phyloP scores from a whole-genome alignment of 2,113 vertebrate species.

The Thamnaconus septentrionalis region DNA sequence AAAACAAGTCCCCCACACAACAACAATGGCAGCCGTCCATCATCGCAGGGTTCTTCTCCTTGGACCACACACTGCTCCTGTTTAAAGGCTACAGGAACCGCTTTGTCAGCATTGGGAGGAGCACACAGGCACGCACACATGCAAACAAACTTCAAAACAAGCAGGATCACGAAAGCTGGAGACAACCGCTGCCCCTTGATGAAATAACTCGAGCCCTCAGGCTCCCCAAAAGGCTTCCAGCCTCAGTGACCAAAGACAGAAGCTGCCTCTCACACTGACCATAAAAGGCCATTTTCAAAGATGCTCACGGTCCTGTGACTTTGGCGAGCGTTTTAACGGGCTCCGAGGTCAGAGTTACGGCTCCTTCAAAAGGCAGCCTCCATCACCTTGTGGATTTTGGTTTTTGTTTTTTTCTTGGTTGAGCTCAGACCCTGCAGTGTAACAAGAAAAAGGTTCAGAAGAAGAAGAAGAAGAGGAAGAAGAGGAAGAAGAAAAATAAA shows the following conservation, averaged over 20 bases:
- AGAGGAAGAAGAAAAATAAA: slow-evolving; percentile 9
- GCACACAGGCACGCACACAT: too few species aligned
- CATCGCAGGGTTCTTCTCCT: too few species aligned
- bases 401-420: too few species aligned
- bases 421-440: too few species aligned
- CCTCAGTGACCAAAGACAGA: slow-evolving; percentile 37
- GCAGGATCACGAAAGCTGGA: slow-evolving; percentile 1
- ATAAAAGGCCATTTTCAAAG: slow-evolving; percentile 67
- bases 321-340: slow-evolving; percentile 32
- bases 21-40: too few species aligned
- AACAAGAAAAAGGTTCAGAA: too few species aligned
- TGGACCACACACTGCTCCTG: too few species aligned
- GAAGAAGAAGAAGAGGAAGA: not conserved
- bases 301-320: slow-evolving; percentile 34
- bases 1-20: too few species aligned
- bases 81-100: too few species aligned
- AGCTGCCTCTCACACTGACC: slow-evolving; percentile 43
- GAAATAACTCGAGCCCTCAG: slow-evolving; percentile 40
- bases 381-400: slow-evolving; percentile 24
- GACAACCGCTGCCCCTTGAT: slow-evolving; percentile 19
- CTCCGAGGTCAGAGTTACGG: slow-evolving; percentile 41
- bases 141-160: too few species aligned
- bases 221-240: slow-evolving; percentile 36
- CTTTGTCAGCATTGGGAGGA: too few species aligned
- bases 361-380: slow-evolving; percentile 21